Conservation (phyloP, 2,888 invertebrate genomes). For the Nesidiocoris tenuis region DNA sequence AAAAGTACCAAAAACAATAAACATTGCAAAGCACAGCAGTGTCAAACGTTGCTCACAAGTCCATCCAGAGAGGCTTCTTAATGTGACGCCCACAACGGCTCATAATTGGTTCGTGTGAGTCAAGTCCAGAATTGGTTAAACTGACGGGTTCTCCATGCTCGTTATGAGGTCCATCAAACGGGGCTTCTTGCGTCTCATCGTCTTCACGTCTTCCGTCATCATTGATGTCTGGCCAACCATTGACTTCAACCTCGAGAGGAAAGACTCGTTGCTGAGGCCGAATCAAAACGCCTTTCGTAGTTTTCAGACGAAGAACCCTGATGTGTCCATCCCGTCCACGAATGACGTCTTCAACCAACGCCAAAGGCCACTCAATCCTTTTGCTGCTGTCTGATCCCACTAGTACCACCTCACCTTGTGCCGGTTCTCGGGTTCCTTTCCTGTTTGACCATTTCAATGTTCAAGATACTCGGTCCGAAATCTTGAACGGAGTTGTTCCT, state of each 20-base stretch:
- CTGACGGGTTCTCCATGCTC: no score
- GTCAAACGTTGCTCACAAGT: no score
- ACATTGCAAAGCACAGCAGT: no score
- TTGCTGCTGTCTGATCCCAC: background rate
- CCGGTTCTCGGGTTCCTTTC: background rate
- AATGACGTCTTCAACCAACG: background rate
- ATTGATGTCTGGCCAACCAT: no score
- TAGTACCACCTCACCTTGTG: background rate
- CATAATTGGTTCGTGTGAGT: no score
- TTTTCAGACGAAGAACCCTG: background rate
- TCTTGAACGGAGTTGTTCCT: background rate
- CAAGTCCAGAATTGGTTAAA: no score
- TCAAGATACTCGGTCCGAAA: slow-evolving; percentile 1
- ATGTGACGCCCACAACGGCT: no score
- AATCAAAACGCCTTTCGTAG: background rate
- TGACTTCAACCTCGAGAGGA: background rate
- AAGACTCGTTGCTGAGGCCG: background rate
- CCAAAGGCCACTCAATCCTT: background rate
- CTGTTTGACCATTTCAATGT: background rate
- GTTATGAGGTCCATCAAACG: no score
- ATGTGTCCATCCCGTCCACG: background rate
- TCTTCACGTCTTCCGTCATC: no score
- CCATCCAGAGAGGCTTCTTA: no score
- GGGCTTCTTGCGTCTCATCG: no score
- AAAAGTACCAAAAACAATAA: no score